These are phyloP conservation scores for Pelodytes ibericus DNA, from an alignment of 2,797 vertebrate species.

Conservation along the genomic window DNA sequence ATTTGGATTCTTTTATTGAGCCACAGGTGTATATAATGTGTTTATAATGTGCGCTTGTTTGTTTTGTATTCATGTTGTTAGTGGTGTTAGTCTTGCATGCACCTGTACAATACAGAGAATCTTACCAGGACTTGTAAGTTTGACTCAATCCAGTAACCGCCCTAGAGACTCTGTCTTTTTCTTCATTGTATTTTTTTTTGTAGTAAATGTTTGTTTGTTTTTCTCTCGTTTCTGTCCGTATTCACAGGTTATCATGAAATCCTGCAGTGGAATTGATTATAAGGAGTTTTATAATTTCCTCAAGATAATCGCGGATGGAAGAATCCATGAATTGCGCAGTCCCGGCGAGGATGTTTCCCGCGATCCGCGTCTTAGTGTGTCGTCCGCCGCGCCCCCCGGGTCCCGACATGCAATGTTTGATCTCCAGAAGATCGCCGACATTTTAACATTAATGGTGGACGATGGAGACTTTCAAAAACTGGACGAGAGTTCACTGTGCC, in stretches of 20 bases:
- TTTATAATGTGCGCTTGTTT: no score
- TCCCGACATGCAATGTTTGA: constrained; percentile 89
- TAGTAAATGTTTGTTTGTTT: not conserved
- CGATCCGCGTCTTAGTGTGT: constrained; percentile 58
- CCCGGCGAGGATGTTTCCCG: not conserved
- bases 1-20: no score
- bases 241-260: constrained; percentile 90
- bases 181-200: no score
- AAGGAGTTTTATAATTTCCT: constrained; percentile 89
- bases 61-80: no score
- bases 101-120: no score
- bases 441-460: constrained; percentile 82
- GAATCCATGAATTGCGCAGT: constrained; percentile 76
- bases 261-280: constrained; percentile 91
- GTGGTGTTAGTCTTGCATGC: no score
- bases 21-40: no score
- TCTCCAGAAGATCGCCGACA: constrained; percentile 80
- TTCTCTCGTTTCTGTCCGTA: not conserved
- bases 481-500: constrained; percentile 68
- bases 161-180: no score
- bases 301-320: constrained; percentile 81
- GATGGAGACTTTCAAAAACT: constrained; percentile 88
- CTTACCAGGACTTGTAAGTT: no score
- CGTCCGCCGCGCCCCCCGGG: constrained; percentile 71
- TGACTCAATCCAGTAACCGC: no score